Percentiles rank a stretch among this genome's conserved stretches.
Conservation (phyloP, 2,888 invertebrate species). For the Drosophila niveifrons region DNA sequence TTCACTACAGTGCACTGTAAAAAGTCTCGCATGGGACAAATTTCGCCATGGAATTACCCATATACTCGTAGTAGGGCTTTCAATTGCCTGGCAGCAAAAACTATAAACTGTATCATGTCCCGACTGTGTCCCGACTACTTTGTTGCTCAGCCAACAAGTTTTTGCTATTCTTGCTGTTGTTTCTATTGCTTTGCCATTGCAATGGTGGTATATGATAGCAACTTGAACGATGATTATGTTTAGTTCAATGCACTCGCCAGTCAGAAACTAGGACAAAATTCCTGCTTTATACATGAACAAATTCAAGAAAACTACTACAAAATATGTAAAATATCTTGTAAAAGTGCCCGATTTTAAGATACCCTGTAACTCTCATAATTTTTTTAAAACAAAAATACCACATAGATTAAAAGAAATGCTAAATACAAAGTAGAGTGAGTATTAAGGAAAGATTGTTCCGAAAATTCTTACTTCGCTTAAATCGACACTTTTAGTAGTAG, state of each 20-base stretch:
- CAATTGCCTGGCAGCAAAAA: constrained; percentile 34
- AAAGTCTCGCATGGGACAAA: no score
- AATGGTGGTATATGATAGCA: constrained; percentile 30
- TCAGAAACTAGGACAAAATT: constrained; percentile 65
- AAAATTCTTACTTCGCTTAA: no score
- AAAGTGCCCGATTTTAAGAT: no score
- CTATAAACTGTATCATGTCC: constrained; percentile 27
- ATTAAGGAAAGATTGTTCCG: no score
- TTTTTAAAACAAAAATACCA: no score
- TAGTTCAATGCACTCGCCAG: constrained; percentile 74
- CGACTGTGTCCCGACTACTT: constrained; percentile 17
- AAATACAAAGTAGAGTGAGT: no score
- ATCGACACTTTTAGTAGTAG: no score
- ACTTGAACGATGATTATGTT: constrained; percentile 61
- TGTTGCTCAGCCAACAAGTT: constrained; percentile 26
- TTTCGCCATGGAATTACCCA: no score
- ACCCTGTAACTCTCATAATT: no score
- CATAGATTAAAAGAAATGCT: no score
- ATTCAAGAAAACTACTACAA: constrained; percentile 5
- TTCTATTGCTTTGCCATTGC: constrained; percentile 12
- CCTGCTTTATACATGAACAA: constrained; percentile 25
- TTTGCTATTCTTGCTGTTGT: constrained; percentile 17
- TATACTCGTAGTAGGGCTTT: no score
- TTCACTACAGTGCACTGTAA: no score
- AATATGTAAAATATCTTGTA: not conserved